phyloP scores from a whole-genome alignment of 2,113 vertebrate genomes.

The Cichladusa arquata region DNA sequence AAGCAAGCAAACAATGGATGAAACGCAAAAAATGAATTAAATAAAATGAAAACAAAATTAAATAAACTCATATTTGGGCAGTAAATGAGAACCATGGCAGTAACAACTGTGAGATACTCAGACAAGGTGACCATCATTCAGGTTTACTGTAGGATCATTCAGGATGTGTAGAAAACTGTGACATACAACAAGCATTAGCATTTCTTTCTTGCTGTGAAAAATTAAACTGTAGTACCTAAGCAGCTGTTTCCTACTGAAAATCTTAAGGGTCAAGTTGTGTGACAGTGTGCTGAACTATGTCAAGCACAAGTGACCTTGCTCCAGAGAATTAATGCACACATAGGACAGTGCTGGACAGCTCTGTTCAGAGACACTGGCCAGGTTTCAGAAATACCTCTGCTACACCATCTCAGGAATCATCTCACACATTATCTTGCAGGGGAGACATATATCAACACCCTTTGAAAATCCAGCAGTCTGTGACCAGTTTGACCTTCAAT shows the following conservation, averaged over 20 bases:
- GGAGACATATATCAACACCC: neutral
- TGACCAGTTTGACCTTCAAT: neutral
- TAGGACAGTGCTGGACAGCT: accelerated
- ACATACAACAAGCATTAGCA: neutral
- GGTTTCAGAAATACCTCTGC: neutral
- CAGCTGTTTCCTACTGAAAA: neutral
- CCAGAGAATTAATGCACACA: neutral
- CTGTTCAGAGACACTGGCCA: neutral
- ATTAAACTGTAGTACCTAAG: neutral
- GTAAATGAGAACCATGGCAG: neutral
- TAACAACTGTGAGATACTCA: neutral
- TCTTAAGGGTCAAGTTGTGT: neutral
- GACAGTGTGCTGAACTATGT: neutral
- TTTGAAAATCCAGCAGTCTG: neutral
- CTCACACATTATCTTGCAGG: neutral
- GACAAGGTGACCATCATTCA: accelerated
- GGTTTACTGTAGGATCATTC: neutral
- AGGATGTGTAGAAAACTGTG: neutral
- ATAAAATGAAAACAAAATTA: neutral
- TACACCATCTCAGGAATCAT: neutral
- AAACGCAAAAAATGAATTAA: neutral
- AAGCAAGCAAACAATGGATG: neutral
- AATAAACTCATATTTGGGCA: neutral
- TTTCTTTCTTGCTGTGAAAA: neutral
- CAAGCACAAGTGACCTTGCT: accelerated